Evolutionary conservation across 2,888 invertebrate genomes (phyloP), one percentile per base, ranked within the genome.

Genomic region (Tillus elongatus): DNA sequence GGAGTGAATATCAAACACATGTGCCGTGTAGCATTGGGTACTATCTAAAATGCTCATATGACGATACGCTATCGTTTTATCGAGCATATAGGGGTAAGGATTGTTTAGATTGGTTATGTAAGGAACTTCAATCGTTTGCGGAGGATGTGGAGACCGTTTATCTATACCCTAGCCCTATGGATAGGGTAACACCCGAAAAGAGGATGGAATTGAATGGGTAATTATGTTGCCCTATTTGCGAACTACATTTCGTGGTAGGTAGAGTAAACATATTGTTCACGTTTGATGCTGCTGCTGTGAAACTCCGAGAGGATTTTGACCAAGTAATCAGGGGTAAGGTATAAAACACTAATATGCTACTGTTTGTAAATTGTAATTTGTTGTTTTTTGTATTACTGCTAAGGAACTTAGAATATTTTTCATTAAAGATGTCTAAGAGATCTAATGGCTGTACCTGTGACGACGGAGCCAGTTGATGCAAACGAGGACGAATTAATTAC

Each of bases 41-140:
- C 10, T 45, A 41, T 15, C 15, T 41, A 4, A 41, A 45, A 29
- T 43, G 45, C 15, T 30, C 37, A 1, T 45, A 33, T 30, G 37
- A 39, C 27, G 39, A 42, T 11, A 19, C 26, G 1, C 27, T 43
- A 11, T 37, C 35, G 1, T 14, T 14, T 10, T 44, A 37, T n/a
- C 13, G 24, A 19, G 19, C 30, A 4, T 44, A 37, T 37, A n/a
- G 40, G 3, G 41, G 39, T 12, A 24, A 29, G 9, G 37, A 42
- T 33, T 42, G 42, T 28, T 28, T 15, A 13, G 13, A 33, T 24
- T 42, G 42, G 42, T 40, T 42, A 26, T 13, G 27, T 3, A 4
- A 30, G 3, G 35, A 40, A 15, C 10, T 41, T 27, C 13, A 28
- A 9, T 16, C 16, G 13, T 15, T 41, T 4, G 39, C 41, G 6